Conservation (phyloP, 2,797 vertebrate genomes). For the Periophthalmus magnuspinnatus region DNA sequence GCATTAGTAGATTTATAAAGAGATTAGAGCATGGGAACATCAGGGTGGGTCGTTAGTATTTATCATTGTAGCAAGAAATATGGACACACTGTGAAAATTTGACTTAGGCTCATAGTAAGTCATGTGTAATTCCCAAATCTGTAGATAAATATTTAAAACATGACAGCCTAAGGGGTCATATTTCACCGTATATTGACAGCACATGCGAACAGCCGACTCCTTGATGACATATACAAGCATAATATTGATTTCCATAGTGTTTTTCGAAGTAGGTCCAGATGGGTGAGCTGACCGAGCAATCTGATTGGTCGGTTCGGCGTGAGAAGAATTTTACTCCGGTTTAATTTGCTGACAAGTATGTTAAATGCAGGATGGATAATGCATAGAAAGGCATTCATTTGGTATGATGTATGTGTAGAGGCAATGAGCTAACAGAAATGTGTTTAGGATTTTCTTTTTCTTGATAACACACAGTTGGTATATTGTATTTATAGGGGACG, state of each 20-base stretch:
- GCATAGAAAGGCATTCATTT: not conserved
- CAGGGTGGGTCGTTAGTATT: slow-evolving; percentile 13
- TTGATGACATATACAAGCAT: slow-evolving; percentile 13
- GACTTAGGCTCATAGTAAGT: slow-evolving; percentile 39
- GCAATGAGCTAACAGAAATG: not conserved
- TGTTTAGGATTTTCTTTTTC: not conserved
- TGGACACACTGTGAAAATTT: slow-evolving; percentile 27
- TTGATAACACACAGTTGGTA: not conserved
- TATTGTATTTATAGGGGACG: not conserved
- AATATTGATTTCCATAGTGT: slow-evolving; percentile 2
- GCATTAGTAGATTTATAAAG: slow-evolving; percentile 34
- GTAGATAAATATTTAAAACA: slow-evolving; percentile 53
- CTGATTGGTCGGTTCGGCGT: slow-evolving; percentile 19
- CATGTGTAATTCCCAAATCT: slow-evolving; percentile 27
- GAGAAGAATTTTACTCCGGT: slow-evolving; percentile 4
- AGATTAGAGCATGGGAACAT: not conserved
- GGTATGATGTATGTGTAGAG: no score
- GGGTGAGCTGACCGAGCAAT: not conserved
- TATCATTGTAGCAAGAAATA: slow-evolving; percentile 23
- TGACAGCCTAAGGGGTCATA: slow-evolving; percentile 33
- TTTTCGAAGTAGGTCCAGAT: slow-evolving; percentile 15
- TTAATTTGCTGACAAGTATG: slow-evolving; percentile 28
- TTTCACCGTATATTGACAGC: slow-evolving; percentile 31
- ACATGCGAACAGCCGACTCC: not conserved
- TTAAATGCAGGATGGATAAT: slow-evolving; percentile 12